Evolutionary conservation across 2,888 invertebrate genomes (phyloP), one percentile per base, ranked within the genome.

Genomic region (Horisme vitalbata): DNA sequence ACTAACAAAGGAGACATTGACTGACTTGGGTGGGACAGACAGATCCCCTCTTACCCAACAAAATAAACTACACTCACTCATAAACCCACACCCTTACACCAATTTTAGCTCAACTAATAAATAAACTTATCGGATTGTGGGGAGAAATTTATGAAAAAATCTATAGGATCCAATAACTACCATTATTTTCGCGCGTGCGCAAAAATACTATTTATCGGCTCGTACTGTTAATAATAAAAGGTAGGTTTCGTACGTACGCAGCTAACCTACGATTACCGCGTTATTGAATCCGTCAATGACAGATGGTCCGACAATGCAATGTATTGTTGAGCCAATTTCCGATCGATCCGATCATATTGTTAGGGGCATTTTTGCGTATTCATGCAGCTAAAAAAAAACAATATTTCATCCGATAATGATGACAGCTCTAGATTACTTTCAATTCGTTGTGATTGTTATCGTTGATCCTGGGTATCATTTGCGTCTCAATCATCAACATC

Each of bases 101-200:
- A 65, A 75, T 78, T 84, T 82, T 81, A 84, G 78, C 76, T 74
- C 68, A 55, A 73, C 75, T 72, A 85, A 86, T 86, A 87, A 87
- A 87, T 87, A 87, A 84, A 82, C 74, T 78, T 71, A 79, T 72
- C 68, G 68, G 74, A 79, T 79, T 80, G 83, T 75, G 76, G 82
- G 76, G 69, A 67, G 52, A 55, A 46, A 52, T 44, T 46, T 23
- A 20, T 69, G 65, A 75, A 71, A 72, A 71, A 66, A 24, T 47
- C 51, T 43, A 35, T 45, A 54, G 55, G 43, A 54, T 54, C 41
- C 82, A 83, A 84, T 79, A 78, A 75, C 75, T 79, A 67, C 75
- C n/a, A 83, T 80, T 79, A 77, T 69, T 70, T 61, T 62, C 66
- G 65, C 74, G 69, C 76, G 75, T 75, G 77, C 72, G 69, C 71